These are phyloP conservation scores for Thryonomys swinderianus DNA, from an alignment of 2,113 vertebrate species.

Conservation along the genomic window DNA sequence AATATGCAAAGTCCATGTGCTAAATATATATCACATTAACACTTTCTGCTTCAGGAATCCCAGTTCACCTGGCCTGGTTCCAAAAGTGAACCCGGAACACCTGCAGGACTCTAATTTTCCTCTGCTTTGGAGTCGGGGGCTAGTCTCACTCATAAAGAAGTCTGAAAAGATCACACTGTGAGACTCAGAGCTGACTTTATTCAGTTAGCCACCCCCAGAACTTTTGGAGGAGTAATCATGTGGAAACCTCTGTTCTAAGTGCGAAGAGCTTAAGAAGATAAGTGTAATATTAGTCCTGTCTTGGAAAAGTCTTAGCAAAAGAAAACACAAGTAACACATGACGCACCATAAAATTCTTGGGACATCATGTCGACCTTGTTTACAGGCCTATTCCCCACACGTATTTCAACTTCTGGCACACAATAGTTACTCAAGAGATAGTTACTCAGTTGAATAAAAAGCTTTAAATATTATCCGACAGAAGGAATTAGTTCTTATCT, in stretches of 20 bases:
- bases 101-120: slow-evolving; percentile 5
- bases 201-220: neutral
- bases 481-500: slow-evolving; percentile 29
- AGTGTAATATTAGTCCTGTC: neutral
- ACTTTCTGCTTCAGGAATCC: slow-evolving; percentile 46
- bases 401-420: neutral
- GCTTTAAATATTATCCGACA: neutral
- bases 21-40: slow-evolving; percentile 72
- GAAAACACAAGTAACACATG: neutral
- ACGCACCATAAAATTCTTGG: neutral
- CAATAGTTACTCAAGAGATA: slow-evolving; percentile 13
- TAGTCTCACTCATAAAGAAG: slow-evolving; percentile 15
- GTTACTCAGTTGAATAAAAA: slow-evolving; percentile 6
- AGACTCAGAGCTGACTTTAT: neutral
- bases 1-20: slow-evolving; percentile 50
- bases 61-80: slow-evolving; percentile 26
- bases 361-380: neutral
- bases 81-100: slow-evolving; percentile 47
- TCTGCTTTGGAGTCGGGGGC: neutral
- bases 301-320: slow-evolving; percentile 51
- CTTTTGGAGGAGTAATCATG: neutral
- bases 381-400: neutral
- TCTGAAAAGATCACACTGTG: neutral
- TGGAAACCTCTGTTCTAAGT: neutral
- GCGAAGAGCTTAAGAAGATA: slow-evolving; percentile 1